A percentile compares a stretch with the other conserved stretches of the same genome.
Evolutionary conservation across 2,113 vertebrate species (phyloP).

Genomic region (Oreochromis niloticus): DNA sequence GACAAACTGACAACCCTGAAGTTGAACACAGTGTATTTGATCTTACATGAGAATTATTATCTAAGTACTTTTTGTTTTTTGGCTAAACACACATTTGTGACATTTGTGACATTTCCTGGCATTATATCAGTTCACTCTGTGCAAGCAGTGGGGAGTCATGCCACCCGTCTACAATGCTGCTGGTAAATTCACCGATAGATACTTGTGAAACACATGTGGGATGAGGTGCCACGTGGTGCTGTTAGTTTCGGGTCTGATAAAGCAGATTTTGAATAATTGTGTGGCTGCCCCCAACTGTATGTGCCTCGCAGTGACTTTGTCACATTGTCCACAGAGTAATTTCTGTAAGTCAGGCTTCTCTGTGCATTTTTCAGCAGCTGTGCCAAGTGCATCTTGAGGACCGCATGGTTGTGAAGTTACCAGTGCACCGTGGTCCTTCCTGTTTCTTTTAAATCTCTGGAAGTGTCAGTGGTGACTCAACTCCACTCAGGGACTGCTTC

Average conservation of each 20-base stretch:
- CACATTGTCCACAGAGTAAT: not conserved
- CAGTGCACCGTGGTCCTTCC: not conserved
- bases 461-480: not conserved
- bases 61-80: not conserved
- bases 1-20: not conserved
- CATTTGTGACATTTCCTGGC: not conserved
- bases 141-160: not conserved
- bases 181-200: not conserved
- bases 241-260: fast-evolving
- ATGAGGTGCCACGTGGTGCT: not conserved
- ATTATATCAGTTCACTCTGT: not conserved
- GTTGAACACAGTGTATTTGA: not conserved
- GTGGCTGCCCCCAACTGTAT: not conserved
- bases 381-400: not conserved
- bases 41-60: not conserved
- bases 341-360: not conserved
- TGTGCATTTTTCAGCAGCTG: not conserved
- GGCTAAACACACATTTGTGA: not conserved
- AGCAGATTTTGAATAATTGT: not conserved
- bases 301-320: not conserved
- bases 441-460: not conserved
- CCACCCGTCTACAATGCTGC: not conserved
- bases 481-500: not conserved
- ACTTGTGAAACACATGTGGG: not conserved
- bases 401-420: not conserved